phyloP scores from a whole-genome alignment of 2,888 invertebrate species.

The Drosophila atripex region DNA sequence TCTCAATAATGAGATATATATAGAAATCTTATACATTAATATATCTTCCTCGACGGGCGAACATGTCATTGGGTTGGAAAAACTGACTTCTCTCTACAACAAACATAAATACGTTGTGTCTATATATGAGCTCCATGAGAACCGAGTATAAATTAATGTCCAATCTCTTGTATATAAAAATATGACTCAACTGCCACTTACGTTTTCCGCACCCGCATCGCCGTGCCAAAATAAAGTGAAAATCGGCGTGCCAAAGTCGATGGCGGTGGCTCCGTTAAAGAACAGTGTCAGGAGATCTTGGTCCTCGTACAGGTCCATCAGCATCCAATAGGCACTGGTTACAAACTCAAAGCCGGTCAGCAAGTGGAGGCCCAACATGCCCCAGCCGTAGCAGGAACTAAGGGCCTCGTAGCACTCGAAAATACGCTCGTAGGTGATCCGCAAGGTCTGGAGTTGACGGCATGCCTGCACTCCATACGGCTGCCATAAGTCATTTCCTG shows the following conservation, averaged over 20 bases:
- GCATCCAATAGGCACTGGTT: conserved; percentile 79
- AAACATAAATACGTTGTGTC: too few species aligned
- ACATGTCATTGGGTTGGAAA: too few species aligned
- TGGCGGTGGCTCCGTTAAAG: conserved; percentile 58
- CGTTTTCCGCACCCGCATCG: conserved; percentile 70
- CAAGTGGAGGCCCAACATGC: conserved; percentile 74
- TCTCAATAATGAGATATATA: too few species aligned
- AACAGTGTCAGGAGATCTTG: conserved; percentile 40
- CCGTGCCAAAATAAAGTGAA: conserved; percentile 67
- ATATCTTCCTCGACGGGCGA: too few species aligned
- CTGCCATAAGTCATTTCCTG: conserved; percentile 70
- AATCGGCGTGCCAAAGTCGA: conserved; percentile 59
- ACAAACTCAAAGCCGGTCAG: conserved; percentile 81
- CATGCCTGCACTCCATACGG: conserved; percentile 60
- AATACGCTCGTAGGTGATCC: conserved; percentile 74
- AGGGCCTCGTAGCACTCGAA: conserved; percentile 69
- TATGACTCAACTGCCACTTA: conserved; percentile 50
- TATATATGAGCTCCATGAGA: too few species aligned
- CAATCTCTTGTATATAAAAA: too few species aligned
- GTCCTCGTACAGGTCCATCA: conserved; percentile 44
- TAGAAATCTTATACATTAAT: too few species aligned
- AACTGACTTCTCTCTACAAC: too few species aligned
- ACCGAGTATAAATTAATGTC: too few species aligned
- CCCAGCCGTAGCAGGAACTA: conserved; percentile 82
- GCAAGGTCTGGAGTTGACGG: conserved; percentile 68